Conservation (phyloP, 2,888 invertebrate genomes). For the Catocala sponsa region DNA sequence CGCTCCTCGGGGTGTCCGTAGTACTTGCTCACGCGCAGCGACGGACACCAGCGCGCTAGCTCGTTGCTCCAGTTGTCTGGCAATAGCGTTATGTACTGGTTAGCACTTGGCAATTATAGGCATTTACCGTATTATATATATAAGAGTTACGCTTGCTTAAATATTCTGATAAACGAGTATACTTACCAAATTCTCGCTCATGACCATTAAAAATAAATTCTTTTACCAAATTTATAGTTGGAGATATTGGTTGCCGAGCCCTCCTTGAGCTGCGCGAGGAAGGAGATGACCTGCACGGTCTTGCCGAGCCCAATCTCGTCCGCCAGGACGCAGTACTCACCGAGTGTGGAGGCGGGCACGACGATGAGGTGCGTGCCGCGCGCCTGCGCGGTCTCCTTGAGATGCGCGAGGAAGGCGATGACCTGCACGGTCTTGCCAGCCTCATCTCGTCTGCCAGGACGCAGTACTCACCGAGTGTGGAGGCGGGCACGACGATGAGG, state of each 20-base stretch:
- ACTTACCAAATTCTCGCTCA: too few relatives aligned
- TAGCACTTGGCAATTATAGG: too few relatives aligned
- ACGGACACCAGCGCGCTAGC: conserved; percentile 93
- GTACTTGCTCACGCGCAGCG: conserved; percentile 94
- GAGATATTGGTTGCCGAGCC: conserved; percentile 91
- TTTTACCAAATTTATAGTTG: too few relatives aligned
- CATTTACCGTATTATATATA: too few relatives aligned
- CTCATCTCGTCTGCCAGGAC: conserved; percentile 93
- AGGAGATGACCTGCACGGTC: conserved; percentile 97
- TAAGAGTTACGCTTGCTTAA: too few relatives aligned
- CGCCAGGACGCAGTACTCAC: conserved; percentile 71
- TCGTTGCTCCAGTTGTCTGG: conserved; percentile 95
- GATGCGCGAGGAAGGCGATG: conserved; percentile 96
- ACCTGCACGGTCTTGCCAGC: conserved; percentile 97
- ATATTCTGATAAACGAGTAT: too few relatives aligned
- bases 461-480: conserved; percentile 92
- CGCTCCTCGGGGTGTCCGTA: conserved; percentile 96
- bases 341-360: conserved; percentile 98
- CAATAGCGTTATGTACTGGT: background rate
- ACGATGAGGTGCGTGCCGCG: conserved; percentile 96
- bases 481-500: conserved; percentile 98
- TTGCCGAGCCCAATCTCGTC: conserved; percentile 98
- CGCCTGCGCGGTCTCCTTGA: conserved; percentile 93
- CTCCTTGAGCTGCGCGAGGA: conserved; percentile 96
- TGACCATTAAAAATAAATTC: too few relatives aligned